Conservation (phyloP, 2,888 invertebrate species). For the Eilema sororculum region DNA sequence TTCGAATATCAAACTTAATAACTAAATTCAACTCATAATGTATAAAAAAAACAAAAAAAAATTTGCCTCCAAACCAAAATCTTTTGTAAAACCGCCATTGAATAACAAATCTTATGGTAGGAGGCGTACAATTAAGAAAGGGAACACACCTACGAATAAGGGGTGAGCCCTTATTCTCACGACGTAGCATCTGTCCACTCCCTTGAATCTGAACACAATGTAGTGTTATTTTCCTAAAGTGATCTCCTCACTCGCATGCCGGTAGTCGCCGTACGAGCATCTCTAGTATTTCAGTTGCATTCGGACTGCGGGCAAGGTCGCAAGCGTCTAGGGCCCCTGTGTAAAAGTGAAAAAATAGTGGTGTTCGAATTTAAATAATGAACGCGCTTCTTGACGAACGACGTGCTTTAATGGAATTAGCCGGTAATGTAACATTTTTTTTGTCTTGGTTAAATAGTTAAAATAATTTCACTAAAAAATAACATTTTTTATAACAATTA, state of each 20-base stretch:
- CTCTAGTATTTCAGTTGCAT: conserved; percentile 18
- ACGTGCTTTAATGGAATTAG: conserved; percentile 49
- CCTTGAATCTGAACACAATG: conserved; percentile 34
- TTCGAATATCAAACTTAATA: not conserved
- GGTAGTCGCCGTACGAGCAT: conserved; percentile 26
- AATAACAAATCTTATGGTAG: not conserved
- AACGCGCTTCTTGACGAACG: conserved; percentile 56
- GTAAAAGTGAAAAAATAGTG: not conserved
- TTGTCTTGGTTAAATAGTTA: too few relatives aligned
- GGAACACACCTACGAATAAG: conserved; percentile 18
- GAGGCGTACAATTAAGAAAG: conserved; percentile 9
- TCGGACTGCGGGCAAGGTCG: not conserved
- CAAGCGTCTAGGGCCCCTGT: too few relatives aligned
- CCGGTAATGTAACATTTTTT: conserved; percentile 39
- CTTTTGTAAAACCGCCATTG: not conserved
- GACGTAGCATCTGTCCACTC: conserved; percentile 43
- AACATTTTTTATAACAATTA: too few relatives aligned
- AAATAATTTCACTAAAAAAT: too few relatives aligned
- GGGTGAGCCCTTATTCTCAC: conserved; percentile 30
- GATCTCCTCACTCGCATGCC: conserved; percentile 38
- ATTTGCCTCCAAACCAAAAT: not conserved
- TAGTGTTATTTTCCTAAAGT: conserved; percentile 31
- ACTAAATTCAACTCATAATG: not conserved
- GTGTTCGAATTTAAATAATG: conserved; percentile 42
- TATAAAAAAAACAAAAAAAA: not conserved